These are phyloP conservation scores for Chrysodeixis includens DNA, from an alignment of 2,888 invertebrate species.

Conservation along the genomic window DNA sequence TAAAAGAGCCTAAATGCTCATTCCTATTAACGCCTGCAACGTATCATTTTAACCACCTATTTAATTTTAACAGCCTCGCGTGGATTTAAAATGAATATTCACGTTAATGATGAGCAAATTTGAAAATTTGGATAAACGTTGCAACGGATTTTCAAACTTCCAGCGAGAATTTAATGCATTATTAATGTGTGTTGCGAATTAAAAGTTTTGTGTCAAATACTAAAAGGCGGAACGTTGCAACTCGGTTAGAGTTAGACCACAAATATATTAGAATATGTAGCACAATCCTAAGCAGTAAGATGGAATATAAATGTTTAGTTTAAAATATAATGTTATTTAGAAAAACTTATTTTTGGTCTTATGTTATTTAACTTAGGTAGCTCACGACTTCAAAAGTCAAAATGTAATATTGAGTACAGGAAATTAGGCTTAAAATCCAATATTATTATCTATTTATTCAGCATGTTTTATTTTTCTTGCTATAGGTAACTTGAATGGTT, in stretches of 20 bases:
- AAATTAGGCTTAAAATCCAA: too few relatives aligned
- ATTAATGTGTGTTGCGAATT: slow-evolving; percentile 23
- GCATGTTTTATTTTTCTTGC: too few relatives aligned
- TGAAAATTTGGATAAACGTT: slow-evolving; percentile 19
- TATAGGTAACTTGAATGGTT: too few relatives aligned
- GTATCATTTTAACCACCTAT: slow-evolving; percentile 46
- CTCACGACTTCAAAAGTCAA: too few relatives aligned
- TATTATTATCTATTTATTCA: too few relatives aligned
- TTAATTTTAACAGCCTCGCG: slow-evolving; percentile 20
- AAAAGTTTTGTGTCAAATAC: slow-evolving; percentile 35
- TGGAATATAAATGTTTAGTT: neutral
- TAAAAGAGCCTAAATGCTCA: slow-evolving; percentile 18
- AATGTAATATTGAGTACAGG: too few relatives aligned
- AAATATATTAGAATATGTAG: slow-evolving; percentile 1
- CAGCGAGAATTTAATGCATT: slow-evolving; percentile 33
- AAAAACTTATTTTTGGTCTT: too few relatives aligned
- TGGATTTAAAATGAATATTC: slow-evolving; percentile 34
- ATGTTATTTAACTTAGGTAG: too few relatives aligned
- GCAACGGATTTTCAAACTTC: slow-evolving; percentile 35
- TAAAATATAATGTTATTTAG: too few relatives aligned
- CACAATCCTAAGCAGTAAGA: neutral
- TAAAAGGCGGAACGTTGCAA: slow-evolving; percentile 11
- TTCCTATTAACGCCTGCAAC: slow-evolving; percentile 21
- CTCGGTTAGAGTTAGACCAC: slow-evolving; percentile 19
- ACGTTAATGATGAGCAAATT: slow-evolving; percentile 25